A percentile compares a stretch with the other conserved stretches of the same genome.
Evolutionary conservation across 2,113 vertebrate genomes (phyloP).

Genomic region (Antigone vipio): DNA sequence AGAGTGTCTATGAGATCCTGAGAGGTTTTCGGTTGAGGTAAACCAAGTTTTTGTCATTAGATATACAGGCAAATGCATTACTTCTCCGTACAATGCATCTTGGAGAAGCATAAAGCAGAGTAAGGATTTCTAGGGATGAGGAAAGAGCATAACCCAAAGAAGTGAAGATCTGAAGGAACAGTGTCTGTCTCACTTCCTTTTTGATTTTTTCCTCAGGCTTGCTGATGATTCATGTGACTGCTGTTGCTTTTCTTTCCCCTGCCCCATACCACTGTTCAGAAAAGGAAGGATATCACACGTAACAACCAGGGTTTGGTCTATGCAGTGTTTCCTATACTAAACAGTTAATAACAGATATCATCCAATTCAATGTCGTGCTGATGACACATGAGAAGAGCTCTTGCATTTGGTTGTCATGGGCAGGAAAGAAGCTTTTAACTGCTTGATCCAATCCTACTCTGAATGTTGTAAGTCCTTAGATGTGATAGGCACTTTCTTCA

Average conservation of each 20-base stretch:
- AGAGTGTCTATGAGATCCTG: neutral
- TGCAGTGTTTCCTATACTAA: neutral
- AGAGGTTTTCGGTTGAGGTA: neutral
- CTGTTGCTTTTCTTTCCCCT: neutral
- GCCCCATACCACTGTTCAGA: neutral
- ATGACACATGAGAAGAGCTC: neutral
- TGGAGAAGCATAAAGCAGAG: neutral
- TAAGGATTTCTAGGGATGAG: neutral
- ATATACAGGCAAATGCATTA: neutral
- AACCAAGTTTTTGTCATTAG: neutral
- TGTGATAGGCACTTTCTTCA: neutral
- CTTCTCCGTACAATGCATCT: neutral
- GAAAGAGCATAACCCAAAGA: neutral
- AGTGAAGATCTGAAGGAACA: neutral
- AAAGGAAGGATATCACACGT: neutral
- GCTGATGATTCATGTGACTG: neutral
- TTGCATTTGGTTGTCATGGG: neutral
- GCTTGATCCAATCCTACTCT: neutral
- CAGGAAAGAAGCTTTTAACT: neutral
- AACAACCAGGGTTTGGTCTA: neutral
- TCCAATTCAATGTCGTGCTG: accelerated
- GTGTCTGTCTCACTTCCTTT: neutral
- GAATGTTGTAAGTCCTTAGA: neutral
- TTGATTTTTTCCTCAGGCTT: neutral
- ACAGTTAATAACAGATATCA: neutral